Evolutionary conservation across 2,113 vertebrate genomes (phyloP), one percentile per base, ranked within the genome.

Genomic region (Varanus komodoensis): DNA sequence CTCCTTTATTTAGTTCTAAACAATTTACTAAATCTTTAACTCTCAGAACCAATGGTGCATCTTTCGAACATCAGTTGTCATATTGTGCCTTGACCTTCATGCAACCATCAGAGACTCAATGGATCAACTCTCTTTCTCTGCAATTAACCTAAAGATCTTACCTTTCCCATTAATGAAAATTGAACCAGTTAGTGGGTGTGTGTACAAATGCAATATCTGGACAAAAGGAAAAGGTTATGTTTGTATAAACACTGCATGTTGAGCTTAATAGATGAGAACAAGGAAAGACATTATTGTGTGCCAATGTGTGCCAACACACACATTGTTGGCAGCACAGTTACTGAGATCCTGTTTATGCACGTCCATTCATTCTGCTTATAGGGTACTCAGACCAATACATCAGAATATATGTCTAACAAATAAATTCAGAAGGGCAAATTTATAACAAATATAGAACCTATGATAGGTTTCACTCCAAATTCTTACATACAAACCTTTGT

Each of bases 41-140:
- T 89, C 91, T 89, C 88, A 82, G 90, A 93, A 92, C 48, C 48
- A 79, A 11, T 89, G 69, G 9, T 89, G 88, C 89, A 91, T 89
- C 61, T 85, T 85, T 50, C 69, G 73, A 85, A 54, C n/a, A 38
- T 69, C 73, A 85, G 44, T 67, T 85, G 82, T 32, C 57, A 85
- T 91, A 74, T 19, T 81, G 4, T 77, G n/a, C 44, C 74, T 15
- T 48, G 48, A 77, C 75, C 86, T n/a, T 0, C 0, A 83, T 69
- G 87, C 6, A 6, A 86, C 79, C 90, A 54, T 81, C 81, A 89
- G 87, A 88, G 89, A 19, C 9, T 84, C 68, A 83, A 54, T 85
- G 71, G 69, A 50, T 78, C 34, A 23, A 86, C 71, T 34, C 77
- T 52, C 2, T 34, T 77, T 84, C 29, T n/a, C 27, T 79, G 3